A percentile compares a stretch with the other conserved stretches of the same genome.
These are phyloP conservation scores for Drosophila sucinea DNA, from an alignment of 1,140 invertebrate species.

Conservation along the genomic window DNA sequence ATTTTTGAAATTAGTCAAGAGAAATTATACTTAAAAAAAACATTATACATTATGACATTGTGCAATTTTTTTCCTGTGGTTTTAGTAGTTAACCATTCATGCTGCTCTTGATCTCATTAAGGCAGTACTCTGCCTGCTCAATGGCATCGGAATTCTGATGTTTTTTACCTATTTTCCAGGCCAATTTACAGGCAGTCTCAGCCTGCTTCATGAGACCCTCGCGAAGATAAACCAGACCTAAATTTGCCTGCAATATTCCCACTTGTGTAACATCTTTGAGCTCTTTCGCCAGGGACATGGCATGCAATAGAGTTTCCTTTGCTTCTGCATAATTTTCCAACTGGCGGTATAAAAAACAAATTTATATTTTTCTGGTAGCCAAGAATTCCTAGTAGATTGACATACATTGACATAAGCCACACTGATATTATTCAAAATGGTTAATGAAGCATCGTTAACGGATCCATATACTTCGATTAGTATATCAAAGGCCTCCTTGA, in stretches of 20 bases:
- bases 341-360: constrained; percentile 54
- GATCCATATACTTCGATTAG: constrained; percentile 87
- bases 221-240: constrained; percentile 91
- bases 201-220: constrained; percentile 89
- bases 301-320: constrained; percentile 88
- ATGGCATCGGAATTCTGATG: constrained; percentile 87
- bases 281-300: constrained; percentile 87
- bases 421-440: constrained; percentile 94
- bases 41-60: constrained; percentile 8
- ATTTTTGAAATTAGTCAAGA: constrained; percentile 31
- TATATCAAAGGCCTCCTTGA: constrained; percentile 88
- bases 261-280: constrained; percentile 87
- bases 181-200: constrained; percentile 88
- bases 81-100: constrained; percentile 25
- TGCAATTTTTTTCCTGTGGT: constrained; percentile 3
- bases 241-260: constrained; percentile 91
- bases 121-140: constrained; percentile 88
- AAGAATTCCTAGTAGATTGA: neutral
- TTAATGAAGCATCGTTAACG: constrained; percentile 88
- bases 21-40: constrained; percentile 37
- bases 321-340: constrained; percentile 88
- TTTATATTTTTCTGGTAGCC: neutral
- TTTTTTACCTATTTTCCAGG: constrained; percentile 87
- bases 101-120: constrained; percentile 85
- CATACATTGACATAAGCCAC: constrained; percentile 86